A percentile compares a stretch with the other conserved stretches of the same genome.
phyloP scores from a whole-genome alignment of 2,113 vertebrate genomes.

The Mugil cephalus region DNA sequence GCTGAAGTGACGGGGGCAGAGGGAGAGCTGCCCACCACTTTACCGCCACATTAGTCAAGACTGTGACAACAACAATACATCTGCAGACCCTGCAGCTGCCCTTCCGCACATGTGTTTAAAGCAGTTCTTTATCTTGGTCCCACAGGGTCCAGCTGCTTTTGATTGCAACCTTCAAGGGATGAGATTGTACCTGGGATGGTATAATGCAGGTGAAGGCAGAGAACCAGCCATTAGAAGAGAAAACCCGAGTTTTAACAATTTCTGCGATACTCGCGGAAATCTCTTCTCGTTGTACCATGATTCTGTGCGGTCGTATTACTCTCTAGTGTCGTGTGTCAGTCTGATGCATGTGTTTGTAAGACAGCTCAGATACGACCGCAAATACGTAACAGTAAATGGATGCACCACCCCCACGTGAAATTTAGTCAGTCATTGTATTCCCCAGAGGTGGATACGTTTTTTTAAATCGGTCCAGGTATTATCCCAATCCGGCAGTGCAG shows the following conservation, averaged over 20 bases:
- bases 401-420: too few species aligned
- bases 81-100: constrained; percentile 23
- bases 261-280: constrained; percentile 8
- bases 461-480: too few species aligned
- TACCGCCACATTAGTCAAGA: constrained; percentile 65
- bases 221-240: constrained; percentile 37
- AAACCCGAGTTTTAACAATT: constrained; percentile 33
- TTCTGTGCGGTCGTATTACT: neutral
- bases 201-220: constrained; percentile 60
- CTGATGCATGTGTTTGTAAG: too few species aligned
- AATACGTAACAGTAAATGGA: too few species aligned
- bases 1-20: constrained; percentile 51
- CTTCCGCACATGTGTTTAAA: constrained; percentile 32
- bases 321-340: neutral
- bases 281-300: neutral
- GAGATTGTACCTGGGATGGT: constrained; percentile 37
- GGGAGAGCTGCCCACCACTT: constrained; percentile 40
- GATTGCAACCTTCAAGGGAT: constrained; percentile 44
- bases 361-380: too few species aligned
- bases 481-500: too few species aligned
- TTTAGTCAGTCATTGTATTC: too few species aligned
- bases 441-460: too few species aligned
- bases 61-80: constrained; percentile 46
- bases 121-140: constrained; percentile 26
- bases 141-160: constrained; percentile 29